Evolutionary conservation across 2,888 invertebrate species (phyloP), one percentile per base, ranked within the genome.

Genomic region (Phaonia tiefii): DNA sequence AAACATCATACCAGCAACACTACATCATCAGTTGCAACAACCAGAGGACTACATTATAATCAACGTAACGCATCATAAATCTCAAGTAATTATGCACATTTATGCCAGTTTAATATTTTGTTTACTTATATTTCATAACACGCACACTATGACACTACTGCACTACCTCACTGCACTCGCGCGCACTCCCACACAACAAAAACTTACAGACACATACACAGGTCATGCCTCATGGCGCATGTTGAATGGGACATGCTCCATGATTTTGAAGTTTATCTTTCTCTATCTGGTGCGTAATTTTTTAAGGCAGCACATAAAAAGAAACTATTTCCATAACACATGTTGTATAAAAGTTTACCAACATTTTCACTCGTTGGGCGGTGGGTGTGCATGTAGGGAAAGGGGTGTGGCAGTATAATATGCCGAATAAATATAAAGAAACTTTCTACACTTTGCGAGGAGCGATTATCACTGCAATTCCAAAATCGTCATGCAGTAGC

Each of bases 1-100:
- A 20, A 56, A 26, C 31, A 51, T 7, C 26, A 67, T 26, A 67
- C 2, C 5, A 13, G 15, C 13, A 46, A 66, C 44, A 13, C 5
- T 44, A 20, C 17, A 58, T 7, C 42, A 25, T 3, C 25, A 56
- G 20, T 44, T 26, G 8, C 37, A 39, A 67, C 67, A 67, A 58
- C 58, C 31, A 78, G 66, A 60, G 66, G 51, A 58, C 65, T 58
- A 67, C 66, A 72, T 70, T 71, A 49, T 22, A 66, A 63, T 67
- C 67, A 72, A 75, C 49, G 74, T 76, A 74, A 74, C 74, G 71
- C 71, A 56, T 75, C 79, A 82, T 82, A 82, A 82, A 76, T 82
- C 56, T 79, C 25, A 46, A 67, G 65, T 82, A 79, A 79, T 79
- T 76, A 79, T 42, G 72, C 42, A 71, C 46, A 71, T 63, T 70